phyloP scores from a whole-genome alignment of 2,797 vertebrate genomes.

The Sarcophilus harrisii region DNA sequence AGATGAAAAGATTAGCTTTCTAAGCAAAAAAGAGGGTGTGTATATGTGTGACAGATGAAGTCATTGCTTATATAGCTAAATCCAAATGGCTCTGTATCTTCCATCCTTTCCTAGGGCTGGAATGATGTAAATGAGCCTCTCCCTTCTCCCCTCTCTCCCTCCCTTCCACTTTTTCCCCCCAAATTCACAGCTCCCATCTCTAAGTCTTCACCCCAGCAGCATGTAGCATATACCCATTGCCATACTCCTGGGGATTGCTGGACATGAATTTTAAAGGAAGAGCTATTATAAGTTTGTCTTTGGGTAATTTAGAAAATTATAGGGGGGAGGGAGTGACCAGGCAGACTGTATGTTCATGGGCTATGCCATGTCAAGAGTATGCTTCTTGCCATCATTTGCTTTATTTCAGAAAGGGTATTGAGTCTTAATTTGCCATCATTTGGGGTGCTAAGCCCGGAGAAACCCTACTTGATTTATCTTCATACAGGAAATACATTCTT shows the following conservation, averaged over 20 bases:
- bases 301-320: constrained; percentile 68
- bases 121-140: neutral
- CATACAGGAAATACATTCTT: neutral
- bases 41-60: neutral
- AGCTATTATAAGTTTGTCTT: constrained; percentile 36
- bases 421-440: neutral
- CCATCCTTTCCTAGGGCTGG: neutral
- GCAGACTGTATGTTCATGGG: neutral
- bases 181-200: neutral
- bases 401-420: neutral
- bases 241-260: neutral
- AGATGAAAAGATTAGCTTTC: constrained; percentile 15
- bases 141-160: neutral
- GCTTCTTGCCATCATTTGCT: neutral
- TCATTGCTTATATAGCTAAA: neutral
- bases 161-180: neutral
- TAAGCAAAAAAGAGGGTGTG: neutral
- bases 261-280: constrained; percentile 14
- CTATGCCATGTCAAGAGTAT: neutral
- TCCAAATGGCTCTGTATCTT: neutral
- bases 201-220: neutral
- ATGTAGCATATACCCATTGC: neutral
- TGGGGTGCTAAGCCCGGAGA: neutral
- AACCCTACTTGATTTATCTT: neutral
- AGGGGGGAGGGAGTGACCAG: neutral